Evolutionary conservation across 2,888 invertebrate species (phyloP).

Genomic region (Hydrotaea cyrtoneurina): DNA sequence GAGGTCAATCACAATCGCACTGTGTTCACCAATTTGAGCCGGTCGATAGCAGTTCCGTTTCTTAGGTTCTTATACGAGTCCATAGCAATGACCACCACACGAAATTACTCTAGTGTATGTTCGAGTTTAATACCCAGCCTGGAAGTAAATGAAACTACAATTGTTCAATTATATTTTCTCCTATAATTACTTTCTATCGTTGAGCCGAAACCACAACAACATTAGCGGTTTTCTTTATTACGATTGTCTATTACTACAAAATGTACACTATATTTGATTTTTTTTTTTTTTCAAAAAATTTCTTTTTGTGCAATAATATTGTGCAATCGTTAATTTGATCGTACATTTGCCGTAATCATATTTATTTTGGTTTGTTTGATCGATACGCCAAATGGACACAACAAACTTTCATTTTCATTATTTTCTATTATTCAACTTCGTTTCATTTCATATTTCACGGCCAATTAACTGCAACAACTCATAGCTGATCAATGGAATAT

Average conservation of each 20-base stretch:
- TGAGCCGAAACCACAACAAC: no score
- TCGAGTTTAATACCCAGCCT: no score
- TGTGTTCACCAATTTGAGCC: no score
- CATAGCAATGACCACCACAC: no score
- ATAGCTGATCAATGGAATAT: conserved; percentile 6
- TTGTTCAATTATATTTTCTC: no score
- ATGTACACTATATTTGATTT: neutral
- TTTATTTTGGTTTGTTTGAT: neutral
- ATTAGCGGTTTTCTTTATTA: neutral
- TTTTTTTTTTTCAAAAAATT: neutral
- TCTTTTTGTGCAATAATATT: neutral
- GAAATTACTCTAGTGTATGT: no score
- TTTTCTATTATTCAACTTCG: conserved; percentile 22
- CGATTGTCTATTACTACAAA: neutral
- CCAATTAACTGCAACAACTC: conserved; percentile 46
- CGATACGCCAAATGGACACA: neutral
- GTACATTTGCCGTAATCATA: neutral
- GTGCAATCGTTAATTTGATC: neutral
- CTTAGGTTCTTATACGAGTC: no score
- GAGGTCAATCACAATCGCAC: no score
- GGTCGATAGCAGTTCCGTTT: no score
- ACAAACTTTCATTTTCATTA: conserved; percentile 47
- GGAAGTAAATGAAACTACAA: no score
- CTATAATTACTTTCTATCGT: neutral
- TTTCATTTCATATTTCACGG: conserved; percentile 41